A percentile compares a stretch with the other conserved stretches of the same genome.
Evolutionary conservation across 2,888 invertebrate species (phyloP).

Genomic region (Phyllotreta striolata): DNA sequence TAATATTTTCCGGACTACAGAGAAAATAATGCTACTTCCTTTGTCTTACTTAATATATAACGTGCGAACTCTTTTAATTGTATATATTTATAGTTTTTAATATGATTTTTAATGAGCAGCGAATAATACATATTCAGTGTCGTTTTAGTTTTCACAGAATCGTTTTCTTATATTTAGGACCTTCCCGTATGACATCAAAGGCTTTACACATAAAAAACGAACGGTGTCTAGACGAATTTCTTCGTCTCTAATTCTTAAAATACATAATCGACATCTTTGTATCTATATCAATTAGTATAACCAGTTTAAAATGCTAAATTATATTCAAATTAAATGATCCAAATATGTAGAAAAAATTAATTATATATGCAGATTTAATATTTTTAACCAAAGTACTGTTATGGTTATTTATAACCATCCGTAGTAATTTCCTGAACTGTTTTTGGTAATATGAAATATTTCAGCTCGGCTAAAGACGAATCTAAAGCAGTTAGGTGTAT

Average conservation of each 20-base stretch:
- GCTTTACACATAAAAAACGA: constrained; percentile 27
- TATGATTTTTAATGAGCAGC: constrained; percentile 38
- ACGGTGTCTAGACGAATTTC: constrained; percentile 28
- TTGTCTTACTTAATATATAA: constrained; percentile 43
- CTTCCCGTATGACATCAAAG: constrained; percentile 21
- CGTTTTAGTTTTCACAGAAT: constrained; percentile 22
- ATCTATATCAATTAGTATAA: constrained; percentile 2
- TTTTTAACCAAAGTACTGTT: not conserved
- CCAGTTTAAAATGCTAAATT: constrained; percentile 17
- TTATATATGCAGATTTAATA: not conserved
- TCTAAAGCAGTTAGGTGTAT: constrained; percentile 1
- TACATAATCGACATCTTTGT: constrained; percentile 30
- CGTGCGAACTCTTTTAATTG: constrained; percentile 51
- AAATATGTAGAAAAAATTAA: constrained; percentile 3
- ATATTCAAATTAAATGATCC: not conserved
- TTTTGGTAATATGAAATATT: too few relatives aligned
- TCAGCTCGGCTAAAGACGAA: too few relatives aligned
- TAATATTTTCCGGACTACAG: constrained; percentile 41
- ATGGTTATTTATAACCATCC: too few relatives aligned
- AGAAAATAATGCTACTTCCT: constrained; percentile 36
- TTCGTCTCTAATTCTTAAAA: constrained; percentile 26
- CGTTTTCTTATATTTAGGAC: constrained; percentile 14
- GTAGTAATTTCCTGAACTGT: too few relatives aligned
- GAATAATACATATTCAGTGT: constrained; percentile 8
- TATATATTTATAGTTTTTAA: constrained; percentile 40